phyloP scores from a whole-genome alignment of 2,797 vertebrate species.

The Atherinosoma microstoma region DNA sequence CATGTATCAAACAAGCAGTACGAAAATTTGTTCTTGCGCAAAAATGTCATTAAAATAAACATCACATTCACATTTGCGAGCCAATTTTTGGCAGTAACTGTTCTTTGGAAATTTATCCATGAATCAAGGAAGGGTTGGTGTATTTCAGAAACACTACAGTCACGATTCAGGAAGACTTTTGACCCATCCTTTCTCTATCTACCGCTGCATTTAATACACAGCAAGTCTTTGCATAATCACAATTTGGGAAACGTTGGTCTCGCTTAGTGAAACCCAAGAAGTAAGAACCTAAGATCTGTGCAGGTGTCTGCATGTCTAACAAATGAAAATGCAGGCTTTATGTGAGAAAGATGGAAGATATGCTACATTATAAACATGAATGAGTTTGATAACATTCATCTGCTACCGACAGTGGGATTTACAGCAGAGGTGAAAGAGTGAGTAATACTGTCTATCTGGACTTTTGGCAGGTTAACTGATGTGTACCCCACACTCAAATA shows the following conservation, averaged over 20 bases:
- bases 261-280: conserved; percentile 48
- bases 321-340: conserved; percentile 37
- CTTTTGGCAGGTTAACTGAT: conserved; percentile 15
- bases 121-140: conserved; percentile 45
- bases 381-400: conserved; percentile 51
- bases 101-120: conserved; percentile 74
- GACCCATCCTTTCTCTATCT: conserved; percentile 43
- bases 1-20: conserved; percentile 71
- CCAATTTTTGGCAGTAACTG: conserved; percentile 65
- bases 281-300: conserved; percentile 45
- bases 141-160: conserved; percentile 47
- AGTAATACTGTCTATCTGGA: conserved; percentile 13
- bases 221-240: conserved; percentile 73
- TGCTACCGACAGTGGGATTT: conserved; percentile 48
- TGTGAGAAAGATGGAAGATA: conserved; percentile 51
- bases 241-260: conserved; percentile 64
- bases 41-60: conserved; percentile 60
- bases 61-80: conserved; percentile 65
- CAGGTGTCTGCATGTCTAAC: conserved; percentile 20
- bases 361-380: conserved; percentile 65
- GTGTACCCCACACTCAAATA: conserved; percentile 5
- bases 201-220: conserved; percentile 39
- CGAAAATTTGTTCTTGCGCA: conserved; percentile 61
- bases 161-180: conserved; percentile 74
- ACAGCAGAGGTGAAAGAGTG: conserved; percentile 36